These are phyloP conservation scores for Dromaius novaehollandiae DNA, from an alignment of 2,113 vertebrate species.

Conservation along the genomic window DNA sequence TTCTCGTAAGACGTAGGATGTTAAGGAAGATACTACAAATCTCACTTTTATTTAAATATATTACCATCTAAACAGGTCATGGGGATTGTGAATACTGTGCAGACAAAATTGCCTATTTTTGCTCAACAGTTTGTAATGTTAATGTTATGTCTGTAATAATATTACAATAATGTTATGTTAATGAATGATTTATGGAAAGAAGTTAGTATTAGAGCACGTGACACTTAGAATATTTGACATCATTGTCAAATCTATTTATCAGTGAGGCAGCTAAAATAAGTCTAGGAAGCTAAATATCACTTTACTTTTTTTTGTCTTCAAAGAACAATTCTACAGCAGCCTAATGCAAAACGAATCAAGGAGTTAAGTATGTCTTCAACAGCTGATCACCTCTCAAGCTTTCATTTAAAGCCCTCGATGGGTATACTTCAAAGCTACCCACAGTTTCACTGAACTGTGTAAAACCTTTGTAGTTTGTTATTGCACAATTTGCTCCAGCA, in stretches of 20 bases:
- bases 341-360: neutral
- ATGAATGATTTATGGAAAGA: neutral
- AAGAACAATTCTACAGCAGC: neutral
- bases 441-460: neutral
- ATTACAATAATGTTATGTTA: neutral
- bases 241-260: neutral
- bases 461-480: slow-evolving; percentile 13
- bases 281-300: neutral
- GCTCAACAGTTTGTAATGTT: neutral
- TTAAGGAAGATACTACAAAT: neutral
- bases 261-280: neutral
- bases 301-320: neutral
- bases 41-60: neutral
- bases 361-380: neutral
- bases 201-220: neutral
- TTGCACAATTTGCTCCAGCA: slow-evolving; percentile 23
- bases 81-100: neutral
- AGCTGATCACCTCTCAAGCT: neutral
- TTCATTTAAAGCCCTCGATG: neutral
- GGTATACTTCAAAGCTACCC: slow-evolving; percentile 21
- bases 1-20: neutral
- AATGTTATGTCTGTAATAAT: neutral
- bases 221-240: neutral
- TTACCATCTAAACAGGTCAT: neutral
- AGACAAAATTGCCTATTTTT: neutral